A percentile compares a stretch with the other conserved stretches of the same genome.
These are phyloP conservation scores for Chrysocyon brachyurus DNA, from an alignment of 2,797 vertebrate genomes.

Conservation along the genomic window DNA sequence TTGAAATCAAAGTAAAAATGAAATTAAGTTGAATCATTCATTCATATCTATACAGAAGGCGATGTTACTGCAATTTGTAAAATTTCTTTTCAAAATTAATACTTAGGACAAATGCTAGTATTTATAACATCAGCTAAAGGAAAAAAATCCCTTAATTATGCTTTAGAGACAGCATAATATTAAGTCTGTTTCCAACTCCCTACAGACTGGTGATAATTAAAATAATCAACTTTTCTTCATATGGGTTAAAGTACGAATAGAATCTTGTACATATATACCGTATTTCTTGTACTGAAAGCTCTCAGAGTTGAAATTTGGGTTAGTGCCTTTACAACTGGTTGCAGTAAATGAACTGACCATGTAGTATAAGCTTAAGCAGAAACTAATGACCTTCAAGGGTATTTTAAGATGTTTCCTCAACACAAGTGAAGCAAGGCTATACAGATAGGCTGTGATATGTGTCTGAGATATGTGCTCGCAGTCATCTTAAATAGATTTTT, in stretches of 20 bases:
- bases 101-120: conserved; percentile 47
- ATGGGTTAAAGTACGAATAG: conserved; percentile 58
- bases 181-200: conserved; percentile 25
- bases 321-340: conserved; percentile 75
- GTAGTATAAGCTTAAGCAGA: conserved; percentile 89
- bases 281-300: conserved; percentile 48
- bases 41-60: conserved; percentile 16
- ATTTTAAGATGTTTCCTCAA: conserved; percentile 86
- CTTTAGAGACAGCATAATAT: conserved; percentile 42
- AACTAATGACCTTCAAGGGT: conserved; percentile 89
- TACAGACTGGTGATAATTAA: conserved; percentile 48
- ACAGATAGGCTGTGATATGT: conserved; percentile 37
- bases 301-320: conserved; percentile 77
- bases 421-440: conserved; percentile 86
- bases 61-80: conserved; percentile 38
- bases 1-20: conserved; percentile 60
- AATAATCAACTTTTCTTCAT: conserved; percentile 57
- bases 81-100: conserved; percentile 61
- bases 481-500: background rate
- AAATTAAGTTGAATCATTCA: conserved; percentile 61
- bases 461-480: background rate
- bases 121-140: conserved; percentile 50
- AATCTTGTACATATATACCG: conserved; percentile 8
- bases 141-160: conserved; percentile 26
- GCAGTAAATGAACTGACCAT: conserved; percentile 86